Evolutionary conservation across 2,797 vertebrate species (phyloP).

Genomic region (Sebastes diaconus): DNA sequence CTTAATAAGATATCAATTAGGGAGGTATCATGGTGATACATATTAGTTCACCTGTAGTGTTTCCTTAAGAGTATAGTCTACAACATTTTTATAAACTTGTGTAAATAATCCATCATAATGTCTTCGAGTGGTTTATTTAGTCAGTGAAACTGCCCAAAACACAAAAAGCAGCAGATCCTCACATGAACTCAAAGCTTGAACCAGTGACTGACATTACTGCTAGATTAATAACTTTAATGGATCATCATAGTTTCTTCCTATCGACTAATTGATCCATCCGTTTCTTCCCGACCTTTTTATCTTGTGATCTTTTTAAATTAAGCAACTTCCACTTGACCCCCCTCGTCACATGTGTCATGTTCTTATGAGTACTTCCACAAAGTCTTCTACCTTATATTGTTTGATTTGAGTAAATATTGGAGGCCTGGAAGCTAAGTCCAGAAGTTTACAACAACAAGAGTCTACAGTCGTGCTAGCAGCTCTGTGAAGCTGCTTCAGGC

Average conservation of each 20-base stretch:
- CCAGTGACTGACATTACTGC: too few species aligned
- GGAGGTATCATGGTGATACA: too few species aligned
- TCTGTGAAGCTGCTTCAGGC: not conserved
- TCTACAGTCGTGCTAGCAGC: too few species aligned
- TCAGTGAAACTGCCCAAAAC: too few species aligned
- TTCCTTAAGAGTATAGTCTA: not conserved
- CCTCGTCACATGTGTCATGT: not conserved
- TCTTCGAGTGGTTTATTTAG: too few species aligned
- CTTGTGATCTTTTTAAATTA: not conserved
- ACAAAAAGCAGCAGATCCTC: too few species aligned
- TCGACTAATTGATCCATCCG: not conserved
- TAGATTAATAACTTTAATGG: too few species aligned
- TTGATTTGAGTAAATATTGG: not conserved
- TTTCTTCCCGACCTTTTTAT: not conserved
- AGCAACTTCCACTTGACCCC: not conserved
- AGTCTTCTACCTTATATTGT: not conserved
- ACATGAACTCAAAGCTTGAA: too few species aligned
- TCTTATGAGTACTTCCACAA: not conserved
- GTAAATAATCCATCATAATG: too few species aligned
- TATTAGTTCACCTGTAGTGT: too few species aligned
- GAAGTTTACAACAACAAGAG: not conserved
- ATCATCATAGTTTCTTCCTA: not conserved
- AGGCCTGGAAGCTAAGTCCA: not conserved
- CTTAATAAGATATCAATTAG: too few species aligned
- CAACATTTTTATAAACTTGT: not conserved